Evolutionary conservation across 2,888 invertebrate genomes (phyloP), one percentile per base, ranked within the genome.

Genomic region (Drosophila borborema): DNA sequence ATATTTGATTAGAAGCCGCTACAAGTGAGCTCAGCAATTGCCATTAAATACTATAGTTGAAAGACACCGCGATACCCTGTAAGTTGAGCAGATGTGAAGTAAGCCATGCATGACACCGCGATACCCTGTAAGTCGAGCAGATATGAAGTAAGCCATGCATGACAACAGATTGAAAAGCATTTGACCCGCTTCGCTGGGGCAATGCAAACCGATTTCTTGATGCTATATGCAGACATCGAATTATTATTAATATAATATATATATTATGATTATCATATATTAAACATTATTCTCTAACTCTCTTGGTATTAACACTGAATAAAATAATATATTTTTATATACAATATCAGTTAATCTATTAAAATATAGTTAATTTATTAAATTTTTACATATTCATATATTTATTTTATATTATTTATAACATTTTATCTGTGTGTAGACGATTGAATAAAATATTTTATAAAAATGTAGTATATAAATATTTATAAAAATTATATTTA

Each of bases 1-100:
- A 71, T 46, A 74, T 56, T 71, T 71, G 60, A 64, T 71, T 43
- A 48, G 38, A 64, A 64, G 38, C 40, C 43, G 9, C 16, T 34
- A 16, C 34, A 31, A 40, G 14, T 43, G 23, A 38, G 62, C 43
- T 51, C 8, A 12, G 14, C 48, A 38, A 28, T 41, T 56, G 23
- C 18, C 38, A 46, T 16, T 41, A 38, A 56, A 53, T 23, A 23
- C 23, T 67, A 40, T 48, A 31, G 31, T 58, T 38, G 28, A 41
- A 10, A 18, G 59, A 20, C 23, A n/a, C 10, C 3, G 38, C 2
- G 6, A 61, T 60, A 69, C 36, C 70, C 48, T 51, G 28, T 36
- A 68, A 45, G 14, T 34, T 12, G 16, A 1, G 23, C n/a, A 31
- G 2, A 8, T 18, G 31, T 9, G 31, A 0, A 20, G 9, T 16